phyloP scores from a whole-genome alignment of 2,888 invertebrate genomes.

The Elgonia sp. region DNA sequence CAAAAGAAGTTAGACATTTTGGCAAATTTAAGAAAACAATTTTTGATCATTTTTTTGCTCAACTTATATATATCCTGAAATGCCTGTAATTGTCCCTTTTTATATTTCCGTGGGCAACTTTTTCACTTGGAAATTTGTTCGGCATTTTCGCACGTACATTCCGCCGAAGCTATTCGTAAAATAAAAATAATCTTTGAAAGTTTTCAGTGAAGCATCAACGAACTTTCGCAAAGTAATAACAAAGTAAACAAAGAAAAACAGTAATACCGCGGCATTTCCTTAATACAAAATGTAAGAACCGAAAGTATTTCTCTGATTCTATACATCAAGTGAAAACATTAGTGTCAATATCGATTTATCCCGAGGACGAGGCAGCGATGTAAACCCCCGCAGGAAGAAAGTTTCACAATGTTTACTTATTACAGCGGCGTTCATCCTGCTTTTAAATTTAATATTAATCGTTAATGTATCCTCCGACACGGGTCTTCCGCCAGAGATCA shows the following conservation, averaged over 20 bases:
- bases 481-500: too few relatives aligned
- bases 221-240: slow-evolving; percentile 41
- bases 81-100: background rate
- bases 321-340: slow-evolving; percentile 44
- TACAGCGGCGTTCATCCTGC: too few relatives aligned
- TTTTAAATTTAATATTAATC: background rate
- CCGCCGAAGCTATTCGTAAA: slow-evolving; percentile 30
- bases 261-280: slow-evolving; percentile 28
- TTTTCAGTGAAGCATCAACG: slow-evolving; percentile 31
- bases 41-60: too few relatives aligned
- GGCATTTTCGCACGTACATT: slow-evolving; percentile 1
- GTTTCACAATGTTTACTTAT: slow-evolving; percentile 18
- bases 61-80: background rate
- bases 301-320: slow-evolving; percentile 43
- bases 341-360: slow-evolving; percentile 54
- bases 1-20: too few relatives aligned
- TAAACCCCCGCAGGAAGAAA: slow-evolving; percentile 12
- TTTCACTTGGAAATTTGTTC: background rate
- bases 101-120: background rate
- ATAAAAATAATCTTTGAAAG: slow-evolving; percentile 37
- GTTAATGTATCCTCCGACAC: background rate
- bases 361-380: background rate
- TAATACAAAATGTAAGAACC: slow-evolving; percentile 48
- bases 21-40: too few relatives aligned
- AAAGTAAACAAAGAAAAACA: slow-evolving; percentile 47